Conservation (phyloP, 1,140 invertebrate species). For the Drosophila serrata region DNA sequence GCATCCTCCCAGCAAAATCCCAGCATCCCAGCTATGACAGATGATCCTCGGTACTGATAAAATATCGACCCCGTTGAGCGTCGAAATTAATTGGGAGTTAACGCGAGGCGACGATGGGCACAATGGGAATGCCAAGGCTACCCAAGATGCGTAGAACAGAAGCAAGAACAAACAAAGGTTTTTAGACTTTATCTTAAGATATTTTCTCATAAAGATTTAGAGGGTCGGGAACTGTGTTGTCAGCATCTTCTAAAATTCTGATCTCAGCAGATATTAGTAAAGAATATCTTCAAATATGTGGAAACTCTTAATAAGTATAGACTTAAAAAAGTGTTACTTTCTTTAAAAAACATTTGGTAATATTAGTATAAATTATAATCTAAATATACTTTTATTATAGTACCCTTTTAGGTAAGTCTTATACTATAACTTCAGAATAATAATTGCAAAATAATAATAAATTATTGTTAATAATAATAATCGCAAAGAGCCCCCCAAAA, state of each 20-base stretch:
- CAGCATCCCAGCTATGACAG: conserved; percentile 16
- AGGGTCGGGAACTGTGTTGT: too few species aligned
- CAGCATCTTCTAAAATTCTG: too few species aligned
- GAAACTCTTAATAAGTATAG: too few species aligned
- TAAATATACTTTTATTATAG: too few species aligned
- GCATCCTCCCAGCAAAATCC: neutral
- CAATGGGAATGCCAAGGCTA: conserved; percentile 5
- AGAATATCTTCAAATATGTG: neutral
- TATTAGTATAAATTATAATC: neutral
- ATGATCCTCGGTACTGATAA: conserved; percentile 30
- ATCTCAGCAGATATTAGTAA: neutral
- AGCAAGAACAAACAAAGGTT: conserved; percentile 13
- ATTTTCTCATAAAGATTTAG: neutral
- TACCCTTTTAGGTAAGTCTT: neutral
- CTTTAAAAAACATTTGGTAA: neutral
- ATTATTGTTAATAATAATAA: too few species aligned
- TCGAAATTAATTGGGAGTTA: conserved; percentile 57
- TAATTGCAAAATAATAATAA: neutral
- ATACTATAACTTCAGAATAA: neutral
- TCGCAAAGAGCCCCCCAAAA: neutral
- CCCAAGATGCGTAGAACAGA: conserved; percentile 35
- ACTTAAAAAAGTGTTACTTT: too few species aligned
- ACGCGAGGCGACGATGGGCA: conserved; percentile 40
- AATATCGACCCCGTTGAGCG: conserved; percentile 47
- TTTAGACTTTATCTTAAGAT: neutral